Base-by-base conservation (phyloP, 2,888 invertebrate species). In the Aquatica leii region DNA sequence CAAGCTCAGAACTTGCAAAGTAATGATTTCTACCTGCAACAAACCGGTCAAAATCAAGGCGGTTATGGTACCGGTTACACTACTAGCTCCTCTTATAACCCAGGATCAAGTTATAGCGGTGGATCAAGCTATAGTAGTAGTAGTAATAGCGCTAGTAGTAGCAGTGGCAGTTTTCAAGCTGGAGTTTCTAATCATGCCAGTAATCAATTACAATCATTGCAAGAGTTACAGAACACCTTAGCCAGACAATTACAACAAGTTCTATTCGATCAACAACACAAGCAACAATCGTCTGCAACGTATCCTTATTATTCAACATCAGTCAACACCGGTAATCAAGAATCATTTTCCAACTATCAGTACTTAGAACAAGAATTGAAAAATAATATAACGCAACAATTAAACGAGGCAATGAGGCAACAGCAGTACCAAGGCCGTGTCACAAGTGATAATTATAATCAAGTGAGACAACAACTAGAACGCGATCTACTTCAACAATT, bases 361-460 rank as follows among this genome's bases (percentile, higher is more conserved):
- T 61, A 69, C 14, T 67, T 81, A 17, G 80, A 81, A 68, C 70
- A 73, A 41, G 77, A 80, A 65, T 65, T 81, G 17, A 73, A 71
- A 43, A 69, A 73, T n/a, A 81, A 81, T 62, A 58, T 81, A 17
- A 77, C 79, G 0, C 69, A 74, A 35, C 72, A 76, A 62, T 56
- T 81, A 11, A 75, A 80, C 59, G 72, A 77, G 9, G 76, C 77
- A 43, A 63, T 81, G n/a, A 59, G 71, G 11, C 69, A 68, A 24
- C 73, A 72, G 55, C 73, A 72, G 55, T 76, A 74, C 41, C 76
- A 77, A 2, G 70, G 70, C 50, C 75, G 53, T 18, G 4, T 20
- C 18, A 46, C 18, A 5, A 17, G 18, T 8, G 46, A 50, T 24
- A 50, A 20, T 3, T 50, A 31, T 14, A 50, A 50, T 12, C 24